Evolutionary conservation across 2,888 invertebrate species (phyloP).

Genomic region (Acleris emargana): DNA sequence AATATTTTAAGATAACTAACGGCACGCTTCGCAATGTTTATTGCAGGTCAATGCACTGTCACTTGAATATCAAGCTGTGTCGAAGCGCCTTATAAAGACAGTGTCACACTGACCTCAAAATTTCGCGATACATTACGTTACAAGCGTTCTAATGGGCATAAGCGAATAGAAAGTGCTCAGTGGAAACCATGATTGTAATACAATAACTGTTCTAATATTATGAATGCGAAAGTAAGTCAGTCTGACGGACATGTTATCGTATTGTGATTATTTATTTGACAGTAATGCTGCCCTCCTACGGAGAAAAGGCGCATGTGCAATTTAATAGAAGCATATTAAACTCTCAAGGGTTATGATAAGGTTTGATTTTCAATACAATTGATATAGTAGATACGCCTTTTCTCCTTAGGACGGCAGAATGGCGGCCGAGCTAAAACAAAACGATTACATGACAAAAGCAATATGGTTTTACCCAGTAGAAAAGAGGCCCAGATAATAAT

Average conservation of each 20-base stretch:
- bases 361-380: no score
- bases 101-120: slow-evolving; percentile 34
- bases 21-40: slow-evolving; percentile 18
- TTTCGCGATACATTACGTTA: slow-evolving; percentile 2
- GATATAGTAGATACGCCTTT: no score
- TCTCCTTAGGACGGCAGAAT: no score
- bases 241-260: no score
- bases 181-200: background rate
- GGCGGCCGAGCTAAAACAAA: no score
- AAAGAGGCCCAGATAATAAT: background rate
- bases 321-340: no score
- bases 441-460: no score
- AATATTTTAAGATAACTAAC: background rate
- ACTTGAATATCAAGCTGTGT: slow-evolving; percentile 32
- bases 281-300: no score
- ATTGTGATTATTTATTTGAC: no score
- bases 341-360: no score
- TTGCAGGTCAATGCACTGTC: slow-evolving; percentile 25
- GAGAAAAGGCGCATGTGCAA: no score
- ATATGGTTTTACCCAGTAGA: no score
- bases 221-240: background rate
- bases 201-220: background rate
- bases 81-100: slow-evolving; percentile 27
- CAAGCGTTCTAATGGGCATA: slow-evolving; percentile 8
- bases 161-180: slow-evolving; percentile 7